Percentiles rank a stretch among this genome's conserved stretches.
phyloP scores from a whole-genome alignment of 2,113 vertebrate genomes.

The Cyprinodon brontotheroides region DNA sequence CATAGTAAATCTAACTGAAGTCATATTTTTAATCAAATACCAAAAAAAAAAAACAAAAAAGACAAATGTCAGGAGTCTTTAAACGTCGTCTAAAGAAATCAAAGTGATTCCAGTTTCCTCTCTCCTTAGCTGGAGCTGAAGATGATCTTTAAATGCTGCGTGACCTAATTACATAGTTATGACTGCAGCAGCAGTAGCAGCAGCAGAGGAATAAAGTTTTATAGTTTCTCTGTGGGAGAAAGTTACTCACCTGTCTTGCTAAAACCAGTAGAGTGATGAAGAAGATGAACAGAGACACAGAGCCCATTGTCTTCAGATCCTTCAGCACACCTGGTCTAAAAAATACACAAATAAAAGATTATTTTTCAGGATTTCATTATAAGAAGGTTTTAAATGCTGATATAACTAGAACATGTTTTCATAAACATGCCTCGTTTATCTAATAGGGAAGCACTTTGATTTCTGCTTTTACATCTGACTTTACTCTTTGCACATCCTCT shows the following conservation, averaged over 20 bases:
- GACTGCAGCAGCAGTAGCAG: not conserved
- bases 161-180: not conserved
- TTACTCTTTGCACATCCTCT: no score
- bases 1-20: conserved; percentile 38
- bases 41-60: not conserved
- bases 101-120: not conserved
- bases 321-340: conserved; percentile 95
- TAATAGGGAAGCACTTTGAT: not conserved
- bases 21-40: conserved; percentile 19
- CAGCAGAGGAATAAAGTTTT: not conserved
- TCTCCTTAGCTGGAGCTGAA: not conserved
- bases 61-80: conserved; percentile 1
- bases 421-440: no score
- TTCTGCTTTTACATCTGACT: not conserved
- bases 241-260: conserved; percentile 90
- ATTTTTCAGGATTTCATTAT: not conserved
- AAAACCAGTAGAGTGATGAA: conserved; percentile 94
- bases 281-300: conserved; percentile 95
- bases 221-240: not conserved
- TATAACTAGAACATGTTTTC: not conserved
- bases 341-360: not conserved
- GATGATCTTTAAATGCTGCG: not conserved
- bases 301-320: conserved; percentile 97
- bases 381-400: not conserved
- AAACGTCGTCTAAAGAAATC: not conserved